phyloP scores from a whole-genome alignment of 2,888 invertebrate genomes.

The Dastarcus helophoroides region DNA sequence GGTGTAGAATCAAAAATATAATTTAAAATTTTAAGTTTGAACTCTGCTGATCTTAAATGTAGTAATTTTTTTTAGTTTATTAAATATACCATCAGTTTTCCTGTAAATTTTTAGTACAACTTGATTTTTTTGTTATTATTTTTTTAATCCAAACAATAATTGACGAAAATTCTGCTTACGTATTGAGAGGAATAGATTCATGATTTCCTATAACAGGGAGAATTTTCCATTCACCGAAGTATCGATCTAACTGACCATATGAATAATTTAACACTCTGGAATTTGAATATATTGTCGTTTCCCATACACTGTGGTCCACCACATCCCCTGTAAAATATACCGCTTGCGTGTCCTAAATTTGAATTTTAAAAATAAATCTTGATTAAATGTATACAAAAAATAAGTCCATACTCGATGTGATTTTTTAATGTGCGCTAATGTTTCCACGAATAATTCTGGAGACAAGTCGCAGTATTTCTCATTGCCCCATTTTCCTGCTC shows the following conservation, averaged over 20 bases:
- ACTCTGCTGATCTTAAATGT: too few relatives aligned
- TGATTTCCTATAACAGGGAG: slow-evolving; percentile 54
- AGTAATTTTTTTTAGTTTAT: too few relatives aligned
- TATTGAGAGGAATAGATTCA: slow-evolving; percentile 50
- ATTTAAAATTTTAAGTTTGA: too few relatives aligned
- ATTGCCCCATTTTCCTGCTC: slow-evolving; percentile 72
- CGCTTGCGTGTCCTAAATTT: slow-evolving; percentile 34
- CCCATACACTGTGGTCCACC: slow-evolving; percentile 77
- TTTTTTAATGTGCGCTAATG: slow-evolving; percentile 41
- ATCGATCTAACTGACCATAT: slow-evolving; percentile 29
- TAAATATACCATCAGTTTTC: too few relatives aligned
- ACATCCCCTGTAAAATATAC: slow-evolving; percentile 78
- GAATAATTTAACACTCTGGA: slow-evolving; percentile 43
- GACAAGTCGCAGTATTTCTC: slow-evolving; percentile 66
- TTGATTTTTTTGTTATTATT: too few relatives aligned
- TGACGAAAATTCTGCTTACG: slow-evolving; percentile 16
- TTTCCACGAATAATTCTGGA: slow-evolving; percentile 50
- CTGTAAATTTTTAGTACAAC: too few relatives aligned
- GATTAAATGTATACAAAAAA: too few relatives aligned
- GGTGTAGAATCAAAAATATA: too few relatives aligned
- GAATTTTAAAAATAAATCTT: too few relatives aligned
- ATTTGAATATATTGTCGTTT: slow-evolving; percentile 55
- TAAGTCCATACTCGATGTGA: slow-evolving; percentile 18
- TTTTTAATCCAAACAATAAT: slow-evolving; percentile 2
- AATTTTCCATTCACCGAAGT: slow-evolving; percentile 40